Percentiles rank a stretch among this genome's conserved stretches.
phyloP scores from a whole-genome alignment of 2,888 invertebrate genomes.

The Drosophila monieri region DNA sequence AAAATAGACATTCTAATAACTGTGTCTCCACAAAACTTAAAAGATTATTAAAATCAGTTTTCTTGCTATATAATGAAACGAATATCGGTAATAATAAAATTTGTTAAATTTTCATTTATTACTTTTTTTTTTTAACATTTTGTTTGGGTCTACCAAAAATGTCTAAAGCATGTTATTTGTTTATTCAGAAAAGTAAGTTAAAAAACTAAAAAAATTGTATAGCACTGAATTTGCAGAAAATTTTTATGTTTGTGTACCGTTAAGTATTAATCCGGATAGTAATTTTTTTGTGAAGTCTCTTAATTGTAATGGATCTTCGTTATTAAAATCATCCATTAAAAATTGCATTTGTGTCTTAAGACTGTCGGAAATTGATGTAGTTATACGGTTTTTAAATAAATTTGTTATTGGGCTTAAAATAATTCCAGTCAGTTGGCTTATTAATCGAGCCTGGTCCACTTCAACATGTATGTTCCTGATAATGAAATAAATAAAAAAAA shows the following conservation, averaged over 20 bases:
- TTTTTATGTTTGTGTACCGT: slow-evolving; percentile 23
- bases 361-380: slow-evolving; percentile 82
- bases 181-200: too few relatives aligned
- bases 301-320: slow-evolving; percentile 81
- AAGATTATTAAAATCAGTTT: too few relatives aligned
- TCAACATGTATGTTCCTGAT: slow-evolving; percentile 81
- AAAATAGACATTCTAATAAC: too few relatives aligned
- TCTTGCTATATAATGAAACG: too few relatives aligned
- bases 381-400: slow-evolving; percentile 82
- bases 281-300: slow-evolving; percentile 78
- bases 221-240: not conserved
- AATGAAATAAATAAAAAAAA: not conserved
- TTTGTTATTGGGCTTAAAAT: slow-evolving; percentile 83
- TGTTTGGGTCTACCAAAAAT: too few relatives aligned
- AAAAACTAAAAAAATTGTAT: not conserved
- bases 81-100: too few relatives aligned
- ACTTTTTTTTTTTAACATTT: too few relatives aligned
- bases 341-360: slow-evolving; percentile 81
- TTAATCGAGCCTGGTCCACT: slow-evolving; percentile 78
- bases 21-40: too few relatives aligned
- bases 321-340: slow-evolving; percentile 82
- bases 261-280: slow-evolving; percentile 76
- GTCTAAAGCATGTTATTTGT: too few relatives aligned
- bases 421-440: slow-evolving; percentile 80
- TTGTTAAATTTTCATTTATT: too few relatives aligned